Percentiles rank a stretch among this genome's conserved stretches.
Evolutionary conservation across 2,797 vertebrate genomes (phyloP).

Genomic region (Myotis planiceps): DNA sequence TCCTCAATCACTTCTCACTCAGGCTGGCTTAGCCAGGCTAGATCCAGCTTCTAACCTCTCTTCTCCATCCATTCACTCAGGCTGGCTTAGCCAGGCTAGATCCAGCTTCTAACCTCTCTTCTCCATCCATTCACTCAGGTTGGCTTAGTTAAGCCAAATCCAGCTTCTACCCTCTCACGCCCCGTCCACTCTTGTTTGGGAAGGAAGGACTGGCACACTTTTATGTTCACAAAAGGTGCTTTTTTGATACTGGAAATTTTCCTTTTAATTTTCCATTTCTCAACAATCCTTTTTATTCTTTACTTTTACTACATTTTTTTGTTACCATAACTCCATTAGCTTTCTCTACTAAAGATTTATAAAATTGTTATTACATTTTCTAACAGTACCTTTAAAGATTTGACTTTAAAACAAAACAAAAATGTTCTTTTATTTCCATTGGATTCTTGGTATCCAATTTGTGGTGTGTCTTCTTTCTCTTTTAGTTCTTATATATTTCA

Average conservation of each 20-base stretch:
- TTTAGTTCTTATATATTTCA: conserved; percentile 36
- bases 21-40: not conserved
- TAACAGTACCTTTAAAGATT: not conserved
- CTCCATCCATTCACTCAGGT: not conserved
- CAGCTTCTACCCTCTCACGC: not conserved
- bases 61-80: not conserved
- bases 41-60: too few relatives aligned
- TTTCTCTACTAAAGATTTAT: not conserved
- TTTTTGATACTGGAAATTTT: not conserved
- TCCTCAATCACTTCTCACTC: not conserved
- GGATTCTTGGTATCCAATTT: not conserved
- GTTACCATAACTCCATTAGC: not conserved
- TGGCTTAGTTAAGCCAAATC: not conserved
- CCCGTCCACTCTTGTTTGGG: not conserved
- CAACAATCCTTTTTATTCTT: not conserved
- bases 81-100: not conserved
- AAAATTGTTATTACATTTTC: not conserved
- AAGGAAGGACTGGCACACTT: not conserved
- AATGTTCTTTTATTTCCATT: not conserved
- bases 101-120: not conserved
- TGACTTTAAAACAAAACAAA: not conserved
- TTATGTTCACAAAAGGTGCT: not conserved
- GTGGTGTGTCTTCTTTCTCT: not conserved
- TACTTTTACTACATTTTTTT: not conserved
- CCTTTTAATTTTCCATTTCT: conserved; percentile 27